Evolutionary conservation across 2,797 vertebrate genomes (phyloP).

Genomic region (Phoebastria nigripes): DNA sequence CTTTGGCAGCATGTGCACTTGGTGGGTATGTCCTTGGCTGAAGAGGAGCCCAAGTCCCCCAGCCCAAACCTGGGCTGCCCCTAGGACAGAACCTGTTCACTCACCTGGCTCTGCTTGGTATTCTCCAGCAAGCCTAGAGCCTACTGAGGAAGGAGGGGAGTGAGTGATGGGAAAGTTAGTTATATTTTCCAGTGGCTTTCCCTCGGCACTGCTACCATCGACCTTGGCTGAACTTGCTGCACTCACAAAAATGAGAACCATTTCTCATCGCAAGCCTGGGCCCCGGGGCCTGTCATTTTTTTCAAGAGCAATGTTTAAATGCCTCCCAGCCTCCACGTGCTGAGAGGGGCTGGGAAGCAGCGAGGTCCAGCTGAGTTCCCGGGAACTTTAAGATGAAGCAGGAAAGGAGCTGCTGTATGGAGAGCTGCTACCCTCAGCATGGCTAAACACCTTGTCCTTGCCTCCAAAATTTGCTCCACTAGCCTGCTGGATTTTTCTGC

Average conservation of each 20-base stretch:
- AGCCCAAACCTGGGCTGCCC: not conserved
- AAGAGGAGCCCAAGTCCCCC: not conserved
- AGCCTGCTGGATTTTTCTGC: not conserved
- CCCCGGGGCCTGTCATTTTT: not conserved
- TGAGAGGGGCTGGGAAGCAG: not conserved
- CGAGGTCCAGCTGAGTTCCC: not conserved
- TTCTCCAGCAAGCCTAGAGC: not conserved
- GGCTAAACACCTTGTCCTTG: not conserved
- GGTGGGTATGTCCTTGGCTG: not conserved
- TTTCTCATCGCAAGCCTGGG: not conserved
- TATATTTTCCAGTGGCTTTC: slow-evolving; percentile 33
- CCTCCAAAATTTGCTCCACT: not conserved
- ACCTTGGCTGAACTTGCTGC: slow-evolving; percentile 5
- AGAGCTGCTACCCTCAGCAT: not conserved
- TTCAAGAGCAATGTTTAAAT: not conserved
- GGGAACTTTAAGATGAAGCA: not conserved
- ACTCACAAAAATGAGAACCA: slow-evolving; percentile 40
- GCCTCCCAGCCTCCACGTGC: not conserved
- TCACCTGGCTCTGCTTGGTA: not conserved
- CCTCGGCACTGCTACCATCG: not conserved
- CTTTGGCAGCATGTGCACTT: not conserved
- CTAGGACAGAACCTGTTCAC: not conserved
- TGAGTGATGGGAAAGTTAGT: slow-evolving; percentile 35
- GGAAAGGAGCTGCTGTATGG: not conserved
- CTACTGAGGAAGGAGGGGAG: not conserved